Conservation (phyloP, 2,888 invertebrate species). For the Ennomos quercinarius region DNA sequence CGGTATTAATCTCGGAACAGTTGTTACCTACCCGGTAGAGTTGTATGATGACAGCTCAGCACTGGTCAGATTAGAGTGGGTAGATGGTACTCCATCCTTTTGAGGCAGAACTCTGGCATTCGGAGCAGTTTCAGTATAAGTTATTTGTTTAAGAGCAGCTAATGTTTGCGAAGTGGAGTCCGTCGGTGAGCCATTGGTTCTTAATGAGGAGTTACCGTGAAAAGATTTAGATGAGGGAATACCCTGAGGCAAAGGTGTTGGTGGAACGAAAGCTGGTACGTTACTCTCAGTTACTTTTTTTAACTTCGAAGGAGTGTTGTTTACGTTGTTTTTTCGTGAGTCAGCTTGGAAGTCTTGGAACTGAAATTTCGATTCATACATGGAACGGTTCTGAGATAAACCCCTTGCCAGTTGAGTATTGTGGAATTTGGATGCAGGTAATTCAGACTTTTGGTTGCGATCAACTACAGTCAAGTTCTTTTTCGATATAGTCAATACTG, state of each 20-base stretch:
- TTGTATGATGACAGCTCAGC: constrained; percentile 64
- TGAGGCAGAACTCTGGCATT: constrained; percentile 53
- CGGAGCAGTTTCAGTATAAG: constrained; percentile 67
- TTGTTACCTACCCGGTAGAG: constrained; percentile 48
- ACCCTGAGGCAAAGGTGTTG: too few species aligned
- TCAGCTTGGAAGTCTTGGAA: constrained; percentile 19
- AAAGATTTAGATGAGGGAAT: too few species aligned
- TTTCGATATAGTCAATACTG: constrained; percentile 46
- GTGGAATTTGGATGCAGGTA: constrained; percentile 20
- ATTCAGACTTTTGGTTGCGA: constrained; percentile 9
- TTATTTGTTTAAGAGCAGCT: constrained; percentile 48
- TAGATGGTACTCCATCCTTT: constrained; percentile 71
- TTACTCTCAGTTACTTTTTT: constrained; percentile 2
- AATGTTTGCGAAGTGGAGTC: not conserved
- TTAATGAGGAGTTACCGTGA: constrained; percentile 32
- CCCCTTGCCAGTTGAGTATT: constrained; percentile 6
- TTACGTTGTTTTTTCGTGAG: too few species aligned
- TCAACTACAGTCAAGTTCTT: constrained; percentile 51
- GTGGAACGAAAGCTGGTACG: constrained; percentile 14
- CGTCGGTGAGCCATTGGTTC: constrained; percentile 43
- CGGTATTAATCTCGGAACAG: too few species aligned
- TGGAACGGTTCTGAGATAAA: constrained; percentile 13
- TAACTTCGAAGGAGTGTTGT: constrained; percentile 7
- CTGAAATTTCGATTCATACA: constrained; percentile 7
- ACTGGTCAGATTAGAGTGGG: constrained; percentile 56